Base-by-base conservation (phyloP, 2,888 invertebrate species). In the Arrhopalites spinosus region DNA sequence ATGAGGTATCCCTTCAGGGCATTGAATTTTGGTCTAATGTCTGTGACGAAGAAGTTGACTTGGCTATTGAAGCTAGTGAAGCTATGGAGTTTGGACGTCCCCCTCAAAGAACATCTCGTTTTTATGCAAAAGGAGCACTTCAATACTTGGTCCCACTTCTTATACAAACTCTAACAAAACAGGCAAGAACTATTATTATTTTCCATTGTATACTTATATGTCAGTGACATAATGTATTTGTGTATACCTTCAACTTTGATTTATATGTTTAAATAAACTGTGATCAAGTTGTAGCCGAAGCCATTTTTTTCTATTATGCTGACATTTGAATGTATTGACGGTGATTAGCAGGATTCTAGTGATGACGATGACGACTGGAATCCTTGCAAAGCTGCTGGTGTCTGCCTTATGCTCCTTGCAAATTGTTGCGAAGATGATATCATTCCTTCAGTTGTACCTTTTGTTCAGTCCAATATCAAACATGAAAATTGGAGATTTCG, bases 1-100 rank as follows among this genome's bases (percentile, higher is more conserved):
- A 98, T 87, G 97, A 98, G 83, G 93, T 99, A 73, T 93, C 96
- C 23, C 89, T 98, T 75, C 98, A 98, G 88, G 99, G 99, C 81
- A 98, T 99, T 85, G 99, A 99, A 86, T 99, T 99, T 87, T 99
- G 99, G 99, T 98, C 98, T 3, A 98, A 97, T 84, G 98, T 99
- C 0, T 97, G 98, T 84, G 99, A 99, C 87, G 99, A 98, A 87
- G 99, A 99, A 87, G 95, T 98, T 47, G 98, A 98, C 87, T 88
- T 98, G 81, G 90, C 93, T 1, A 93, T 97, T 85, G 97, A 98
- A 86, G 94, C 94, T 84, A 92, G 93, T 63, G 98, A 98, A 87
- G 98, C 98, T 15, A 89, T 90, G 53, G 98, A 98, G 86, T 91
- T 92, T 83, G 94, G 98, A n/a, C 90, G 94, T 79, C 93, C 96